Evolutionary conservation across 2,113 vertebrate genomes (phyloP).

Genomic region (Tylochromis polylepis): DNA sequence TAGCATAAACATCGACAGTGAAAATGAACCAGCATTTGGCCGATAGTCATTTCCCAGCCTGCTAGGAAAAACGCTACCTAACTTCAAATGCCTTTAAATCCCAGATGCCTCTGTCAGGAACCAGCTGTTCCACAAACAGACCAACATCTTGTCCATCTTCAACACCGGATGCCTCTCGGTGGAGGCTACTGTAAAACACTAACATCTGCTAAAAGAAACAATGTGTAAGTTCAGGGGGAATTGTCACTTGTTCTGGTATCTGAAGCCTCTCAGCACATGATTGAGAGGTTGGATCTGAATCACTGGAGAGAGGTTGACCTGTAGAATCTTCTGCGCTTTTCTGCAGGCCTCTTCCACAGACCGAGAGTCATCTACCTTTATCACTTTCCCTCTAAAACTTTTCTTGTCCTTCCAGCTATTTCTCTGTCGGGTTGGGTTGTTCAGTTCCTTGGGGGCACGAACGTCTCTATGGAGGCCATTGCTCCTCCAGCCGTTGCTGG

Average conservation of each 20-base stretch:
- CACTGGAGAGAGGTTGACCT: constrained; percentile 64
- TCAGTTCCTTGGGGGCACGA: constrained; percentile 9
- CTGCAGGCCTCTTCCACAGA: constrained; percentile 58
- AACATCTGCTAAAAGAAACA: constrained; percentile 21
- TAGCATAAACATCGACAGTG: neutral
- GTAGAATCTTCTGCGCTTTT: constrained; percentile 66
- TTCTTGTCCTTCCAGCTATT: constrained; percentile 54
- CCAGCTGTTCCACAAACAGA: neutral
- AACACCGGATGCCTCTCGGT: neutral
- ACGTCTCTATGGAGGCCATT: constrained; percentile 32
- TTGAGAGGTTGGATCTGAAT: constrained; percentile 67
- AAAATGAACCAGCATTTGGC: constrained; percentile 1
- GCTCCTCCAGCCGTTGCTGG: constrained; percentile 58
- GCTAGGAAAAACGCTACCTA: constrained; percentile 26
- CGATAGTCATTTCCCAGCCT: constrained; percentile 36
- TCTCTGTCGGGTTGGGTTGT: neutral
- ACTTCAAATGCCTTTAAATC: neutral
- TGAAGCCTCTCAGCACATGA: constrained; percentile 52
- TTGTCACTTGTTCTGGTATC: constrained; percentile 51
- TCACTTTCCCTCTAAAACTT: constrained; percentile 42
- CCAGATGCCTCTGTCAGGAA: neutral
- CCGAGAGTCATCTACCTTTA: constrained; percentile 65
- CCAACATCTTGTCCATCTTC: neutral
- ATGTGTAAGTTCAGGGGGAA: neutral
- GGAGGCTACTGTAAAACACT: constrained; percentile 12